These are phyloP conservation scores for Hystrix brachyura DNA, from an alignment of 2,113 vertebrate species.

Conservation along the genomic window DNA sequence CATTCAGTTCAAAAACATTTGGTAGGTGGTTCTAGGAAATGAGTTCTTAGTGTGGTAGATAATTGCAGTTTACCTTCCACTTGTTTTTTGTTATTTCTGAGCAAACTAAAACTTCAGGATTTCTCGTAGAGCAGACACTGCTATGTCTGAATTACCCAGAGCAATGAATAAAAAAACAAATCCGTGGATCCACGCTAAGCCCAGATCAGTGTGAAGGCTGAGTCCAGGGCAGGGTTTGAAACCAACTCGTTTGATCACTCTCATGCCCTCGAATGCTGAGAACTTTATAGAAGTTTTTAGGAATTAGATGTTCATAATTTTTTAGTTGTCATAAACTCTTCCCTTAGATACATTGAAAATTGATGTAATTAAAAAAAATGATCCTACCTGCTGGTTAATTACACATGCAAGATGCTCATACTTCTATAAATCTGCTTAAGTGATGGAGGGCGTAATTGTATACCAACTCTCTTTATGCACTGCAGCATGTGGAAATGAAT, in stretches of 20 bases:
- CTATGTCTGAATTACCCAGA: neutral
- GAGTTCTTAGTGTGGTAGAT: neutral
- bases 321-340: conserved; percentile 18
- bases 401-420: neutral
- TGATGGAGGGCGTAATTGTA: neutral
- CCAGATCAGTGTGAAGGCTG: neutral
- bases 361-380: neutral
- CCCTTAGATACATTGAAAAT: conserved; percentile 27
- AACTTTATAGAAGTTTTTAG: conserved; percentile 3
- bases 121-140: neutral
- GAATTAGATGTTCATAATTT: conserved; percentile 15
- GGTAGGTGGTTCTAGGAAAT: neutral
- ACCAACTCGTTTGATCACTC: neutral
- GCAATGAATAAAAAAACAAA: neutral
- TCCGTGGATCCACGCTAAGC: too few species aligned
- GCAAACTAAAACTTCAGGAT: neutral
- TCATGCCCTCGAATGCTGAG: neutral
- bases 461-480: neutral
- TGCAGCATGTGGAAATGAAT: neutral
- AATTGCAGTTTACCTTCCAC: neutral
- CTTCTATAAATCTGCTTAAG: conserved; percentile 21
- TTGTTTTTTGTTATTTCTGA: neutral
- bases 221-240: neutral
- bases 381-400: conserved; percentile 36
- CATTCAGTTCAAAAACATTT: neutral